Evolutionary conservation across 2,888 invertebrate genomes (phyloP), one percentile per base, ranked within the genome.

Genomic region (Actias luna): DNA sequence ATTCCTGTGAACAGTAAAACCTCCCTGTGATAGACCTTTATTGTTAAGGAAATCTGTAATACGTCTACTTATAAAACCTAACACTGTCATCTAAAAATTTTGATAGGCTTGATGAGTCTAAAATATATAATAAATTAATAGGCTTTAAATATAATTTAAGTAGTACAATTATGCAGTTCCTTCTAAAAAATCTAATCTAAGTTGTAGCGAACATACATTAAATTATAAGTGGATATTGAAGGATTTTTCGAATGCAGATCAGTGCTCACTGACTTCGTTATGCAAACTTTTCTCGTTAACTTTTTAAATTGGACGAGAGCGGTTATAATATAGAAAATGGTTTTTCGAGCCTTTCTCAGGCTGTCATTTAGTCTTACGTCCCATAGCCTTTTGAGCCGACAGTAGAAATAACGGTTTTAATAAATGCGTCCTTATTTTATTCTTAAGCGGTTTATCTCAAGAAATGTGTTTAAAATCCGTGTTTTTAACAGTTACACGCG

Each of bases 271-370:
- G 29, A 55, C 27, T 55, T 29, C 29, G 55, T 55, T 55, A 18
- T n/a, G n/a, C 29, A 55, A 55, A 55, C 55, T 29, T 29, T 55
- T 55, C 55, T 55, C 55, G 29, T 55, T 29, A 29, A 29, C 29
- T 55, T 55, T 55, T 55, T 55, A 55, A 55, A 55, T 55, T 55
- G 55, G 55, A 55, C 29, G 55, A 55, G 55, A 55, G 55, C 55
- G 29, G 27, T 55, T 55, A 29, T 55, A 29, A 29, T 55, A 55
- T n/a, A 29, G 55, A n/a, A 29, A 29, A 55, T 55, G 29, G 27
- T 55, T 55, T 55, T 29, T 55, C 10, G 27, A 55, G 55, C 55
- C 55, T 29, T 55, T 29, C 29, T 55, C 29, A 29, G 55, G 18
- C 29, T 55, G 27, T 29, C 29, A 29, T 55, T 29, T 55, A 55